A percentile compares a stretch with the other conserved stretches of the same genome.
Evolutionary conservation across 2,797 vertebrate species (phyloP).

Genomic region (Melanotaenia trifasciata): DNA sequence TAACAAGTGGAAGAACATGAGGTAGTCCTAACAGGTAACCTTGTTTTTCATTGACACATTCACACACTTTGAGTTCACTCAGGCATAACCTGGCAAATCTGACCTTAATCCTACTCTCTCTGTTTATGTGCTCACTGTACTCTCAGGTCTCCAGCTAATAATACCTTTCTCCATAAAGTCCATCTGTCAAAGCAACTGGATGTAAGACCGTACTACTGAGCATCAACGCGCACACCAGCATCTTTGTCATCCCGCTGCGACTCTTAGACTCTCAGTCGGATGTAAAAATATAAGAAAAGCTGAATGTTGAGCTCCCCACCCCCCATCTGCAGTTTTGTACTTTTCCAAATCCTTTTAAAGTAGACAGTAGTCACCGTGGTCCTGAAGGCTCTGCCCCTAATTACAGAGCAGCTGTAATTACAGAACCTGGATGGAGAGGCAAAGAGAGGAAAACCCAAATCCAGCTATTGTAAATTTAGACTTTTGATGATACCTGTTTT

Average conservation of each 20-base stretch:
- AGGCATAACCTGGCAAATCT: conserved; percentile 43
- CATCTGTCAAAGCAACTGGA: conserved; percentile 18
- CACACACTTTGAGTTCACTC: conserved; percentile 11
- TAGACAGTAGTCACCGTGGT: conserved; percentile 82
- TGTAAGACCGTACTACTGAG: conserved; percentile 12
- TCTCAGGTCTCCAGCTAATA: conserved; percentile 40
- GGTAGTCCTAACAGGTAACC: conserved; percentile 11
- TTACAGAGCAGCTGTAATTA: conserved; percentile 87
- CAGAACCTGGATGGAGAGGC: conserved; percentile 76
- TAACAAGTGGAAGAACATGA: conserved; percentile 27
- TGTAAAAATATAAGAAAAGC: too few relatives aligned
- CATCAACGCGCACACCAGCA: neutral
- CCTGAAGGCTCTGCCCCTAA: conserved; percentile 84
- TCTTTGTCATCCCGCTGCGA: neutral
- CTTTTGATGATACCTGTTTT: conserved; percentile 84
- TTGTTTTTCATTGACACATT: conserved; percentile 32
- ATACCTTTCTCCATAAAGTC: conserved; percentile 28
- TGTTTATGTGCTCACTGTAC: conserved; percentile 23
- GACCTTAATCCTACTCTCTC: conserved; percentile 29
- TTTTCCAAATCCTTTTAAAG: conserved; percentile 75
- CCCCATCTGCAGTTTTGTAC: conserved; percentile 61
- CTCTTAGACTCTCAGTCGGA: too few relatives aligned
- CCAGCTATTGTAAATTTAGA: conserved; percentile 80
- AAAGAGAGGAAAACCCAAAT: conserved; percentile 76
- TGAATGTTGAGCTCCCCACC: conserved; percentile 60